phyloP scores from a whole-genome alignment of 2,797 vertebrate species.

The Mus spretus region DNA sequence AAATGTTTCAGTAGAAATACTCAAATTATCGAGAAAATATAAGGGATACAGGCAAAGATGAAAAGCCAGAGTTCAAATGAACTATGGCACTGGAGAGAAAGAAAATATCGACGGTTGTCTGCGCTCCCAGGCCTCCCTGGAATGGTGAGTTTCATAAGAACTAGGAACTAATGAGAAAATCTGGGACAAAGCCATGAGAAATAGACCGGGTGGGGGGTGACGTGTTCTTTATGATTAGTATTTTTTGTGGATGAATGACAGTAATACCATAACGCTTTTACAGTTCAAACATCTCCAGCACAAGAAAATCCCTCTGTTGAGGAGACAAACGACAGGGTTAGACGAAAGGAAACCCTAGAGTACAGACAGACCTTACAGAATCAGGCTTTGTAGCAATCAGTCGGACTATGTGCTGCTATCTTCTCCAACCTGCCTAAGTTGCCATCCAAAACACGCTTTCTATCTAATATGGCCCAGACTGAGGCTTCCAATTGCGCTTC shows the following conservation, averaged over 20 bases:
- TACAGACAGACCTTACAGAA: too few relatives aligned
- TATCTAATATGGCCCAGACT: not conserved
- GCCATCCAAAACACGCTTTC: not conserved
- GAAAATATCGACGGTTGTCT: not conserved
- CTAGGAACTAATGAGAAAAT: not conserved
- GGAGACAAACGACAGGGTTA: not conserved
- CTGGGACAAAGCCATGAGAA: not conserved
- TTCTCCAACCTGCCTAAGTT: not conserved
- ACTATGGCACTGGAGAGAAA: not conserved
- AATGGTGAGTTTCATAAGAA: not conserved
- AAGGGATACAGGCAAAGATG: not conserved
- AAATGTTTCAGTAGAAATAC: not conserved
- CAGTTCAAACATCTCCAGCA: not conserved
- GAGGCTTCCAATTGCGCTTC: not conserved
- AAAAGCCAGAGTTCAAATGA: not conserved
- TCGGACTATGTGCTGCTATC: not conserved
- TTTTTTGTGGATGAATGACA: not conserved
- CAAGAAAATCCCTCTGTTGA: not conserved
- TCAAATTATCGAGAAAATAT: not conserved
- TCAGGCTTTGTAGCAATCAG: not conserved
- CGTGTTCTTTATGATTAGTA: not conserved
- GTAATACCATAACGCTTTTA: not conserved
- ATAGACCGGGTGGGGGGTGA: not conserved
- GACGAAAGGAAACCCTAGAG: not conserved
- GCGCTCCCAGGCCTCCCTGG: not conserved